phyloP scores from a whole-genome alignment of 2,797 vertebrate species.

The Distichodus sexfasciatus region DNA sequence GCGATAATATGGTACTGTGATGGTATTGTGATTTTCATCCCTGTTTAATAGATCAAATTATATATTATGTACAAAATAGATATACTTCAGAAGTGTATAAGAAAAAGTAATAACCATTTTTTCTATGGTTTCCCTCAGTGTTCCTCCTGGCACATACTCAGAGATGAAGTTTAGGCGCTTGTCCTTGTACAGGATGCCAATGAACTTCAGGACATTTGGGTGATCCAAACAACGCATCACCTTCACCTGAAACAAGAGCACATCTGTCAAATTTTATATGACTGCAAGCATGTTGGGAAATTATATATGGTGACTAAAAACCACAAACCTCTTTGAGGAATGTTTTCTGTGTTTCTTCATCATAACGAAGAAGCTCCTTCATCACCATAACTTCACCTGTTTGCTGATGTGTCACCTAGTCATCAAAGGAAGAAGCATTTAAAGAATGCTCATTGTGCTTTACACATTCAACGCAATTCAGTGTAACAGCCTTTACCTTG shows the following conservation, averaged over 20 bases:
- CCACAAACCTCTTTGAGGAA: conserved; percentile 90
- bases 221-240: conserved; percentile 98
- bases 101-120: conserved; percentile 79
- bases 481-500: conserved; percentile 79
- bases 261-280: background rate
- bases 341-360: conserved; percentile 92
- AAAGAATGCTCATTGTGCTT: too few relatives aligned
- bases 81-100: too few relatives aligned
- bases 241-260: conserved; percentile 86
- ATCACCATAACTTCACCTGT: conserved; percentile 99
- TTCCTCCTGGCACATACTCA: conserved; percentile 93
- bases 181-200: conserved; percentile 96
- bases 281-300: background rate
- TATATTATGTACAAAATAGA: too few relatives aligned
- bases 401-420: conserved; percentile 88
- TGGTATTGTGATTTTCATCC: too few relatives aligned
- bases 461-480: too few relatives aligned
- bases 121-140: conserved; percentile 84
- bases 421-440: background rate
- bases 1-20: too few relatives aligned
- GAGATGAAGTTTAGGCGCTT: conserved; percentile 94
- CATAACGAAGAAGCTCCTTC: conserved; percentile 94
- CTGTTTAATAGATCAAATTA: too few relatives aligned
- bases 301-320: background rate
- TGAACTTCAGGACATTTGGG: conserved; percentile 94